Conservation (phyloP, 1,140 invertebrate species). For the Portunus trituberculatus region DNA sequence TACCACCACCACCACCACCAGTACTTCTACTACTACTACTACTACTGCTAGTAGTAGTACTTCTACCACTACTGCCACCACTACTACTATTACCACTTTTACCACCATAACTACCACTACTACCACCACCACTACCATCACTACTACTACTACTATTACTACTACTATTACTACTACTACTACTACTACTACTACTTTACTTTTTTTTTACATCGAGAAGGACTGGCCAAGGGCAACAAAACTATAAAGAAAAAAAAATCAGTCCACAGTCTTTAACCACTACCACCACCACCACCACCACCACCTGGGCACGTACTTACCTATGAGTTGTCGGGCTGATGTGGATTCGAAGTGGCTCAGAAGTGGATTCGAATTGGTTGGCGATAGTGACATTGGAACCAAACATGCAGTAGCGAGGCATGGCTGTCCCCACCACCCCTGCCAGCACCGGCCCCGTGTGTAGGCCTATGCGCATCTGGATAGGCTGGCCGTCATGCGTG, state of each 20-base stretch:
- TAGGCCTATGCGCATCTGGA: constrained; percentile 97
- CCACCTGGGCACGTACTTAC: constrained; percentile 84
- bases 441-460: constrained; percentile 94
- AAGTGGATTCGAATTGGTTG: constrained; percentile 96
- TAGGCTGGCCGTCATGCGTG: constrained; percentile 94
- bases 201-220: too few relatives aligned
- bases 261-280: background rate
- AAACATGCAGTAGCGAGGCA: constrained; percentile 94
- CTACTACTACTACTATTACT: too few relatives aligned
- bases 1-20: too few relatives aligned
- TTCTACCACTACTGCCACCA: too few relatives aligned
- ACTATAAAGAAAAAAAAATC: background rate
- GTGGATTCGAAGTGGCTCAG: constrained; percentile 93
- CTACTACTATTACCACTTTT: too few relatives aligned
- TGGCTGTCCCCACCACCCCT: constrained; percentile 93
- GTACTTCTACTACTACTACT: too few relatives aligned
- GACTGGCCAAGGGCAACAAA: too few relatives aligned
- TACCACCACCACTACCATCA: too few relatives aligned
- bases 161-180: too few relatives aligned
- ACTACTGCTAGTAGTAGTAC: too few relatives aligned
- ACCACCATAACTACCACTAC: too few relatives aligned
- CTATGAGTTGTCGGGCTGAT: constrained; percentile 94
- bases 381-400: constrained; percentile 96
- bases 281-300: background rate
- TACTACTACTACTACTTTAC: background rate